These are phyloP conservation scores for Bryconaethiops microstoma DNA, from an alignment of 2,797 vertebrate species.

Conservation along the genomic window DNA sequence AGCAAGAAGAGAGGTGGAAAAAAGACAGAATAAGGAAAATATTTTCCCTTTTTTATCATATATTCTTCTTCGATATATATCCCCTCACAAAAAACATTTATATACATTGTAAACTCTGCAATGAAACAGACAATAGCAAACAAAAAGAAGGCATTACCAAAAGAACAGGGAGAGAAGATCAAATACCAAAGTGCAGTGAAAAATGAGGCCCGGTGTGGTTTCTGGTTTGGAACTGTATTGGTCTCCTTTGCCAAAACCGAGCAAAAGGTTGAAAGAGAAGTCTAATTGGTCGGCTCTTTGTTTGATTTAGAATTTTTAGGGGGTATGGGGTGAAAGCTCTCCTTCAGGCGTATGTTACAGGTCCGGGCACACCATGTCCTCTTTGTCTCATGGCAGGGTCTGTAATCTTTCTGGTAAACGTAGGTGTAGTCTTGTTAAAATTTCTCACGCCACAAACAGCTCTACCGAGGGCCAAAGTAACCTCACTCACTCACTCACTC, in stretches of 20 bases:
- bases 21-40: slow-evolving; percentile 45
- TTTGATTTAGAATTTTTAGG: slow-evolving; percentile 53
- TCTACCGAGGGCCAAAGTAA: slow-evolving; percentile 9
- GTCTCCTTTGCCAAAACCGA: slow-evolving; percentile 41
- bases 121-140: slow-evolving; percentile 41
- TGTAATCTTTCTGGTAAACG: slow-evolving; percentile 42
- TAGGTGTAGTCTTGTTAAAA: slow-evolving; percentile 40
- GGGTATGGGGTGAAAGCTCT: slow-evolving; percentile 49
- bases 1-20: slow-evolving; percentile 60
- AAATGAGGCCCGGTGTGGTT: slow-evolving; percentile 48
- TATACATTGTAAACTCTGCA: slow-evolving; percentile 22
- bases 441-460: slow-evolving; percentile 21
- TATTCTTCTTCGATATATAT: neutral
- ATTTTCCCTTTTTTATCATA: slow-evolving; percentile 43
- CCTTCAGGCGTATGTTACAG: slow-evolving; percentile 36
- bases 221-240: slow-evolving; percentile 52
- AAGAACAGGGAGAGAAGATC: slow-evolving; percentile 19
- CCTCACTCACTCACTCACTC: neutral
- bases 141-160: slow-evolving; percentile 27
- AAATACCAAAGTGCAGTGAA: slow-evolving; percentile 45
- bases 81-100: neutral
- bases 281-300: slow-evolving; percentile 53
- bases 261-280: slow-evolving; percentile 52
- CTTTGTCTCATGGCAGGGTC: slow-evolving; percentile 15
- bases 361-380: slow-evolving; percentile 40